phyloP scores from a whole-genome alignment of 2,113 vertebrate genomes.

The Salvelinus sp. region DNA sequence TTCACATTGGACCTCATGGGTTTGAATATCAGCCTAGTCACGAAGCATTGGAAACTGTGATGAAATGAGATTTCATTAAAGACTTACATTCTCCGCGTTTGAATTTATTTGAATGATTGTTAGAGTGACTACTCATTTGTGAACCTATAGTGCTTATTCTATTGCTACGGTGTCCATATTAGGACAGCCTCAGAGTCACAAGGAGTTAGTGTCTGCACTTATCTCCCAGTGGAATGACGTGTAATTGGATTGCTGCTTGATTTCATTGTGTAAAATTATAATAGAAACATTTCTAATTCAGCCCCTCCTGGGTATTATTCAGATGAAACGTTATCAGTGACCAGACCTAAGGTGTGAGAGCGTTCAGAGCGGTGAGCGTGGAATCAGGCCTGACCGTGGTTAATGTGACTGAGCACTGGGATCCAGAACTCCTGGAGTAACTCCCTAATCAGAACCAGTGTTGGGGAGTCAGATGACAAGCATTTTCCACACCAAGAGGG shows the following conservation, averaged over 20 bases:
- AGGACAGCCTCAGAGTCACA: too few species aligned
- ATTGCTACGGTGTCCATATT: too few species aligned
- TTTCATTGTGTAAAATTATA: too few species aligned
- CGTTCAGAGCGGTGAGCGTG: slow-evolving; percentile 37
- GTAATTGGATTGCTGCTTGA: too few species aligned
- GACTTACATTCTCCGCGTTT: background rate
- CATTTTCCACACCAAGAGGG: slow-evolving; percentile 50
- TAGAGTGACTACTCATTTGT: too few species aligned
- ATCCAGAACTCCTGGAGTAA: slow-evolving; percentile 43
- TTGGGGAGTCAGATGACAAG: slow-evolving; percentile 50
- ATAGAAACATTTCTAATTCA: background rate
- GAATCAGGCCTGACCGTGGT: slow-evolving; percentile 46
- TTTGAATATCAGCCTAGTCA: slow-evolving; percentile 25
- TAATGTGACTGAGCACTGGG: slow-evolving; percentile 34
- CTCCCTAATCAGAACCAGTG: slow-evolving; percentile 63
- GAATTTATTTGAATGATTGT: too few species aligned
- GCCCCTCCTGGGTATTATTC: background rate
- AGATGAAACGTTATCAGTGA: background rate
- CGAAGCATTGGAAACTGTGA: slow-evolving; percentile 42
- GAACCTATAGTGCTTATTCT: too few species aligned
- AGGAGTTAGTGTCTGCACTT: too few species aligned
- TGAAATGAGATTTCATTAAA: background rate
- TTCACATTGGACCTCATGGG: slow-evolving; percentile 17
- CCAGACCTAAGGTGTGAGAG: slow-evolving; percentile 44
- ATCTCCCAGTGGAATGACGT: too few species aligned